Percentiles rank a stretch among this genome's conserved stretches.
These are phyloP conservation scores for Dicranocentrus wangi DNA, from an alignment of 2,888 invertebrate species.

Conservation along the genomic window DNA sequence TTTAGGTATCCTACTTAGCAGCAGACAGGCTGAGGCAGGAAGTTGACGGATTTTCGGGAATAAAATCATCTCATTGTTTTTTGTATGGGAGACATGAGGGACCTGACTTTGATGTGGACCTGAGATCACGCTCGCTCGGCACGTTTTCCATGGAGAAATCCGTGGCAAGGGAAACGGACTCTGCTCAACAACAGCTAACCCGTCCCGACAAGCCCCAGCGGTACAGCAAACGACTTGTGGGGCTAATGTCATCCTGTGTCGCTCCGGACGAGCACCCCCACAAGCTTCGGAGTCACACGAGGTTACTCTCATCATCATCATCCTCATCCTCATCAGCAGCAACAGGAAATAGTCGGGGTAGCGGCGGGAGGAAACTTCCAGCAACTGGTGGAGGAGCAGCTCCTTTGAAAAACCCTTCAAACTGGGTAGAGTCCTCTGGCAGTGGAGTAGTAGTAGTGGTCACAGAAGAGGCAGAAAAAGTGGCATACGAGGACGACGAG, in stretches of 20 bases:
- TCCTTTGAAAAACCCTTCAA: conserved; percentile 1
- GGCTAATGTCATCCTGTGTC: not conserved
- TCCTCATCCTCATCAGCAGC: too few species aligned
- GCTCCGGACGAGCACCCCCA: not conserved
- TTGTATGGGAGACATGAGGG: too few species aligned
- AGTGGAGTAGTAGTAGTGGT: too few species aligned
- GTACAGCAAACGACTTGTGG: not conserved
- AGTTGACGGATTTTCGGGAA: too few species aligned
- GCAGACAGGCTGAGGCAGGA: not conserved
- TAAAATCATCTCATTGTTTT: too few species aligned
- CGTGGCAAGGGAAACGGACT: not conserved
- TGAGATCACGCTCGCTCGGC: not conserved
- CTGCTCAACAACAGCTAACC: not conserved
- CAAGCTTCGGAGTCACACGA: conserved; percentile 47
- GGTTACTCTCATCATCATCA: conserved; percentile 3
- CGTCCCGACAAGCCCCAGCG: not conserved
- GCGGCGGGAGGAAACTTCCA: too few species aligned
- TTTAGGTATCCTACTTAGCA: conserved; percentile 49
- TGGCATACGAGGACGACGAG: not conserved
- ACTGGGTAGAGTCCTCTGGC: not conserved
- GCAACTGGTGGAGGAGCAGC: not conserved
- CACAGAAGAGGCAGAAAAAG: not conserved
- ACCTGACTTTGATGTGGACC: not conserved
- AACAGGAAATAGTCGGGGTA: not conserved
- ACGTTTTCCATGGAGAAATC: not conserved